phyloP scores from a whole-genome alignment of 2,888 invertebrate genomes.

The Opisthograptis luteolata region DNA sequence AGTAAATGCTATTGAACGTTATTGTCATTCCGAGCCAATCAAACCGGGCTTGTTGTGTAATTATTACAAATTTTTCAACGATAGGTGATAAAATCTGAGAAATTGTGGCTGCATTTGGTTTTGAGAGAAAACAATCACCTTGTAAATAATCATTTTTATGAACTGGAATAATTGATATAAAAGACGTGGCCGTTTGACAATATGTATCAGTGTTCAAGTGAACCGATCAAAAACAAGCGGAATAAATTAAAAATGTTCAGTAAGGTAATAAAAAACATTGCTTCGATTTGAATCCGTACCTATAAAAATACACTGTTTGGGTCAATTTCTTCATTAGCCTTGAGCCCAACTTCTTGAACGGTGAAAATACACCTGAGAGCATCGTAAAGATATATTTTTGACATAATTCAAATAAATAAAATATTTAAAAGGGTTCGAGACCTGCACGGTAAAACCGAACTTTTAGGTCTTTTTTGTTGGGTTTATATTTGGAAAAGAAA shows the following conservation, averaged over 20 bases:
- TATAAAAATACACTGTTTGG: too few relatives aligned
- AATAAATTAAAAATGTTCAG: conserved; percentile 40
- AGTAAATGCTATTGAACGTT: background rate
- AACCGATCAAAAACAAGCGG: conserved; percentile 29
- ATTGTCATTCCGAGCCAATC: conserved; percentile 7
- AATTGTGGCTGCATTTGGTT: conserved; percentile 33
- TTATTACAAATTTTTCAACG: conserved; percentile 19
- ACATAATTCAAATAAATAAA: too few relatives aligned
- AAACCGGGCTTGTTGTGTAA: conserved; percentile 13
- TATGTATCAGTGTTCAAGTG: conserved; percentile 44
- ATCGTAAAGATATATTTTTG: too few relatives aligned
- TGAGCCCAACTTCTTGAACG: too few relatives aligned
- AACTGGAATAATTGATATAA: conserved; percentile 47
- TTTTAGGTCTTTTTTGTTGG: too few relatives aligned
- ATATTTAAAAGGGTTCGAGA: too few relatives aligned
- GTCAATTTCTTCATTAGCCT: too few relatives aligned
- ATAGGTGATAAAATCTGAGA: conserved; percentile 36
- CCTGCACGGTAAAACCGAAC: too few relatives aligned
- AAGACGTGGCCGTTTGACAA: conserved; percentile 41
- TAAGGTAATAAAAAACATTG: conserved; percentile 43
- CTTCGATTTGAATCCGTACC: too few relatives aligned
- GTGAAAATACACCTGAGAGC: too few relatives aligned
- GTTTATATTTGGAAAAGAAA: too few relatives aligned
- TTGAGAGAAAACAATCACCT: conserved; percentile 45
- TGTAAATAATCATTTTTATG: conserved; percentile 39